Evolutionary conservation across 2,888 invertebrate genomes (phyloP), one percentile per base, ranked within the genome.

Genomic region (Euphydryas editha): DNA sequence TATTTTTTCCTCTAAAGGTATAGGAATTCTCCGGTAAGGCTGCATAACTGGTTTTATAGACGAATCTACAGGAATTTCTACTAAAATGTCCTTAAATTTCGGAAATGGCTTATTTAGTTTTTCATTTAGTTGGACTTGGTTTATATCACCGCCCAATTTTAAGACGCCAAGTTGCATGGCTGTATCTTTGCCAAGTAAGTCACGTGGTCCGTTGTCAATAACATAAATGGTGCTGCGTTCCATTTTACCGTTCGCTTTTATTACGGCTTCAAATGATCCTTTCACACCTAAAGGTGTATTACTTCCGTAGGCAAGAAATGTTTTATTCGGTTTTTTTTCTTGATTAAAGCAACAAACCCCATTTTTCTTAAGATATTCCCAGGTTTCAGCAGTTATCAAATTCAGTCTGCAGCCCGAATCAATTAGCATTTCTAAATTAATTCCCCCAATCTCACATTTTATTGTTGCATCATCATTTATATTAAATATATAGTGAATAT

Each of bases 221-320:
- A 47, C 47, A 18, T 47, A 47, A 20, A 20, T 11, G 2, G 13
- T 18, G 18, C 1, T 11, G 4, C 20, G 13, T 20, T 47, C 47
- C 20, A 11, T 18, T 47, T 20, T 47, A 8, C 47, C 47, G 20
- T 47, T 47, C 2, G 11, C 20, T 47, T 47, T 47, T 20, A 47
- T 47, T 20, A 47, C 11, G 1, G 47, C 20, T 20, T 47, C 47
- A 13, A 47, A 47, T 11, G 20, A 47, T 11, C 20, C 47, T 13
- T 20, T 20, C 4, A 47, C 10, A 10, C 20, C 4, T 20, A 20
- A 47, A 18, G 69, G 5, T 20, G 73, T 56, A 69, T 54, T 15
- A 76, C 36, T 3, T 73, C 39, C 6, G 76, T 73, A 36, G 72
- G 65, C 1, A 68, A 76, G 37, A 70, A 68, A 21, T 79, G 76